Evolutionary conservation across 2,797 vertebrate species (phyloP).

Genomic region (Hapalemur alaotrensis): DNA sequence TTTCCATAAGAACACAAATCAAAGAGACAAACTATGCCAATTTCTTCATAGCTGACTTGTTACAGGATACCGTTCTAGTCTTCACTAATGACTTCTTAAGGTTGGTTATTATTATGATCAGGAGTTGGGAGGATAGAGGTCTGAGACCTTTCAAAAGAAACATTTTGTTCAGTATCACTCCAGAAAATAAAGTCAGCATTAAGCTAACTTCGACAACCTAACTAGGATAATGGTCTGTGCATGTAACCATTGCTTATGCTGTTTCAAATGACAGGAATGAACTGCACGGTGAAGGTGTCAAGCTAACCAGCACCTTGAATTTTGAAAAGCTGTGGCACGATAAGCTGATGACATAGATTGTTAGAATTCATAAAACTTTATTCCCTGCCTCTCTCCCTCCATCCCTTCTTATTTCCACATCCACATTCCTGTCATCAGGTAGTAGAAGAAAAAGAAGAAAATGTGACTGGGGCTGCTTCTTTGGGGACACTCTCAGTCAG

Average conservation of each 20-base stretch:
- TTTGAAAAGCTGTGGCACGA: constrained; percentile 63
- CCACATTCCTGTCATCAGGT: not conserved
- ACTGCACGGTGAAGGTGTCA: constrained; percentile 59
- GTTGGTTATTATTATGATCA: constrained; percentile 83
- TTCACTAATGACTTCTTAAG: constrained; percentile 83
- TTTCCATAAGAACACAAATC: constrained; percentile 80
- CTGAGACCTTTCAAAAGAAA: constrained; percentile 82
- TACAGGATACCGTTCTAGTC: constrained; percentile 79
- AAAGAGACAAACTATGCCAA: constrained; percentile 79
- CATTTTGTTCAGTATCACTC: constrained; percentile 79
- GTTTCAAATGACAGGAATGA: constrained; percentile 76
- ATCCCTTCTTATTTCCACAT: constrained; percentile 24
- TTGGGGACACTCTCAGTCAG: not conserved
- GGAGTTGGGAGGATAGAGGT: constrained; percentile 81
- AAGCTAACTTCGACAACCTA: constrained; percentile 78
- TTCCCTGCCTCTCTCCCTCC: not conserved
- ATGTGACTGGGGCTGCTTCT: not conserved
- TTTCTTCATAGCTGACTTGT: constrained; percentile 81
- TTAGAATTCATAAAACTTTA: constrained; percentile 41
- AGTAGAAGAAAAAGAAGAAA: constrained; percentile 26
- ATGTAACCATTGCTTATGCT: constrained; percentile 59
- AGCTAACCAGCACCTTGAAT: constrained; percentile 72
- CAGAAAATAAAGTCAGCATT: constrained; percentile 81
- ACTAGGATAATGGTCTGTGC: constrained; percentile 70
- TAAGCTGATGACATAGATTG: constrained; percentile 65